Base-by-base conservation (phyloP, 1,140 invertebrate genomes). In the Apolygus lucorum region DNA sequence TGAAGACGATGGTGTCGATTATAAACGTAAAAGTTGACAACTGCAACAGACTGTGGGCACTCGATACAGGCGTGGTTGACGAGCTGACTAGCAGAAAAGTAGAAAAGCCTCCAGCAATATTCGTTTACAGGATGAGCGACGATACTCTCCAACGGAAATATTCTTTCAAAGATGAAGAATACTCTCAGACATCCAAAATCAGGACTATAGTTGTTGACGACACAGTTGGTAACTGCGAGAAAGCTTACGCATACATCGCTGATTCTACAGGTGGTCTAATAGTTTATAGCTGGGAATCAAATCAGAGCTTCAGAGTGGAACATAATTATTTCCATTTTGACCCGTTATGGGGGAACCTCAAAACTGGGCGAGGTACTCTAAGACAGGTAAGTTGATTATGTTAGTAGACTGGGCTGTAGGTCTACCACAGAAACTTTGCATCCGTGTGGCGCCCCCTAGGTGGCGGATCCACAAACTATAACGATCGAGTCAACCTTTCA, bases 281-380 rank as follows among this genome's bases (percentile, higher is more conserved):
- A 0, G 88, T 91, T 1, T 92, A 91, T 75, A 88, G 85, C 52
- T 81, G 86, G 74, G 84, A 85, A 24, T 81, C 86, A 25, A 84
- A 91, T 73, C 84, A 87, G 69, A 90, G 88, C 0, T 90, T 88
- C 84, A 81, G 87, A 24, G 82, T 91, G 2, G 79, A 85, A 67
- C 89, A 92, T 74, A 89, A 91, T 76, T 92, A 86, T 78, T 91
- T 92, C 82, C 83, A 89, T 78, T 90, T 91, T 68, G 89, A 92
- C 77, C 89, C 90, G 0, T 76, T 90, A 11, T 81, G 86, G 72
- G 88, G 82, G 75, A 74, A 78, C 68, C 89, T 89, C 72, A 87
- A 84, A 67, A 86, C 90, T 0, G 84, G 83, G 64, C 87, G 54
- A 90, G 89, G 75, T 84, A 85, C 69, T 89, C 87, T 87, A 83